phyloP scores from a whole-genome alignment of 1,140 invertebrate genomes.

The Semibalanus balanoides region DNA sequence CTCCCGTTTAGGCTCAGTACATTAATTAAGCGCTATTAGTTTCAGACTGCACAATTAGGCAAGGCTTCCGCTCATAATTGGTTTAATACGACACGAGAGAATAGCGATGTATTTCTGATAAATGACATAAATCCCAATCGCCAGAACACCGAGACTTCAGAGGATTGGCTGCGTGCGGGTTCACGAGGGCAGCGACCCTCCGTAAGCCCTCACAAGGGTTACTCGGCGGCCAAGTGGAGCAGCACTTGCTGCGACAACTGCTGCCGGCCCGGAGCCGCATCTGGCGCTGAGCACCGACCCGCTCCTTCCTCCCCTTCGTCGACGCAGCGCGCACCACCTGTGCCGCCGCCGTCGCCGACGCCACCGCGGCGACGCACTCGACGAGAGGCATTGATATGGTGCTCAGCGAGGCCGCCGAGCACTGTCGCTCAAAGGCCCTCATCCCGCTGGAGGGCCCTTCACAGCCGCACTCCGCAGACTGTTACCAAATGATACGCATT shows the following conservation, averaged over 20 bases:
- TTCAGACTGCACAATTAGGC: too few species aligned
- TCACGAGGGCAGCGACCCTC: background rate
- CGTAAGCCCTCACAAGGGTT: background rate
- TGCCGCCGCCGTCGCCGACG: too few species aligned
- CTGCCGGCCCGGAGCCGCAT: background rate
- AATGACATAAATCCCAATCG: too few species aligned
- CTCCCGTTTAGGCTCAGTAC: too few species aligned
- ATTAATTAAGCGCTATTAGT: too few species aligned
- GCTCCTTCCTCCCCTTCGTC: too few species aligned
- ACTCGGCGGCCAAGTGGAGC: too few species aligned
- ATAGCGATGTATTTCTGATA: too few species aligned
- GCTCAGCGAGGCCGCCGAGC: background rate
- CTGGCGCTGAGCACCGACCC: background rate
- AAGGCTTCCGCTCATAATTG: too few species aligned
- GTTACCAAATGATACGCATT: background rate
- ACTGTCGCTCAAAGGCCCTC: background rate
- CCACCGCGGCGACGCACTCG: too few species aligned
- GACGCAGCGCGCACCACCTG: too few species aligned
- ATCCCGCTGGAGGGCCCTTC: background rate
- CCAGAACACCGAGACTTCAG: background rate
- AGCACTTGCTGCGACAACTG: background rate
- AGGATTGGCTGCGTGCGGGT: background rate
- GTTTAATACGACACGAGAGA: too few species aligned
- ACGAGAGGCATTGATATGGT: background rate
- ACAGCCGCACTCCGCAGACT: background rate